Base-by-base conservation (phyloP, 2,888 invertebrate genomes). In the Netelia fuscicornis region DNA sequence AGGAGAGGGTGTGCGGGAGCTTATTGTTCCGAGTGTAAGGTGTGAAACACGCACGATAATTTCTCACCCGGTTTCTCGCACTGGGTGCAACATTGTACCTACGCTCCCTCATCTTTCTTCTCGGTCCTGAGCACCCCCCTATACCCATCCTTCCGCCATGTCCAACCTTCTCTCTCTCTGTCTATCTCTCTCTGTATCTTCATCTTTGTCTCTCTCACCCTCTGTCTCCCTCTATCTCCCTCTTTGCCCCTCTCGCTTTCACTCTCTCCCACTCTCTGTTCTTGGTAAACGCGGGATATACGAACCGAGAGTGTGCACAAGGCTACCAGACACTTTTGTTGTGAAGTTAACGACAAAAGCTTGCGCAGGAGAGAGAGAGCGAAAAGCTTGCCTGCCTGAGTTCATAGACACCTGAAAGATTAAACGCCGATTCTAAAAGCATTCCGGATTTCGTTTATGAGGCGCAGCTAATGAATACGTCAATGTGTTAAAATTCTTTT, bases 41-140 rank as follows among this genome's bases (percentile, higher is more conserved):
- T 81, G 84, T 84, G 84, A 81, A 84, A 84, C 81, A 84, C 84
- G 80, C 84, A 84, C 86, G 82, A 84, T 81, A 86, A 86, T 86
- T 84, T 82, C 84, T 84, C 83, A 86, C 82, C 71, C 78, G 62
- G 78, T 76, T 72, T 74, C 74, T 74, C 64, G 60, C 68, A 71
- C 64, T 75, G 58, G 74, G 75, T 68, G 20, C 65, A 37, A n/a
- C 25, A 5, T 10, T n/a, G 48, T 75, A 52, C 13, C 20, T 58
- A 13, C 62, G n/a, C 20, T 48, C 48, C 9, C 68, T 60, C 77
- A 78, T 78, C 60, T 78, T 78, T 78, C 68, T 78, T 78, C 68
- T 56, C 17, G 11, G 20, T 10, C 13, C 48, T 48, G 37, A 37
- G 37, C 8, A 37, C 37, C 37, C 37, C 37, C 37, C 37, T 37